phyloP scores from a whole-genome alignment of 2,888 invertebrate species.

The Drosophila koepferae region DNA sequence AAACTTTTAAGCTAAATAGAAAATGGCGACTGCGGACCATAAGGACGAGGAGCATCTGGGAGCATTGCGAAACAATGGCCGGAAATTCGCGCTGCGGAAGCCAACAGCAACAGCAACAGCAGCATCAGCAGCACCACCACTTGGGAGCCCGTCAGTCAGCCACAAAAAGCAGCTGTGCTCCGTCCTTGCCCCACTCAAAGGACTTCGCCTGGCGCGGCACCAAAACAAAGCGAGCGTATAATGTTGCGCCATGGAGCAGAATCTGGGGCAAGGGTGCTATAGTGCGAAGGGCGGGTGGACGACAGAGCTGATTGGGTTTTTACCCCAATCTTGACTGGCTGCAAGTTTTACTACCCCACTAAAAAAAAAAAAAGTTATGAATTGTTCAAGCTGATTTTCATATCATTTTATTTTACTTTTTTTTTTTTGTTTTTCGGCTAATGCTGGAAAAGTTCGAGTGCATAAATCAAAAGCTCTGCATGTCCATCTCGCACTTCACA shows the following conservation, averaged over 20 bases:
- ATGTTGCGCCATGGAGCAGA: conserved; percentile 45
- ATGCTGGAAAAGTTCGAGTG: conserved; percentile 56
- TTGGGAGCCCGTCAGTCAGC: conserved; percentile 66
- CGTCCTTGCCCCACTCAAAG: conserved; percentile 15
- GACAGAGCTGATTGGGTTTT: conserved; percentile 51
- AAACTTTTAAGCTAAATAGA: conserved; percentile 74
- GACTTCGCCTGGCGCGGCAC: conserved; percentile 39
- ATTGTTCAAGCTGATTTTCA: conserved; percentile 49
- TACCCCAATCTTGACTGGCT: conserved; percentile 19
- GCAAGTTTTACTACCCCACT: conserved; percentile 33
- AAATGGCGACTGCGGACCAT: conserved; percentile 57
- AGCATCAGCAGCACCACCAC: conserved; percentile 26
- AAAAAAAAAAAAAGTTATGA: conserved; percentile 47
- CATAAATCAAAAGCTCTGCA: conserved; percentile 65
- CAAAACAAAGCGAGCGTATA: conserved; percentile 67
- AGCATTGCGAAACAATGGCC: conserved; percentile 65
- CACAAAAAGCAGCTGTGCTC: conserved; percentile 44
- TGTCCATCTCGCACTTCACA: background rate
- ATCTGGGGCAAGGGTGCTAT: background rate
- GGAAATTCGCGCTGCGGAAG: conserved; percentile 68
- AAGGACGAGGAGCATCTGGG: conserved; percentile 35
- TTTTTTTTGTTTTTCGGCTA: conserved; percentile 11
- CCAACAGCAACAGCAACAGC: conserved; percentile 31
- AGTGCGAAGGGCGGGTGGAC: background rate
- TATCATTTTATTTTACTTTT: background rate